A percentile compares a stretch with the other conserved stretches of the same genome.
These are phyloP conservation scores for Parapsyche elsis DNA, from an alignment of 1,140 invertebrate species.

Conservation along the genomic window DNA sequence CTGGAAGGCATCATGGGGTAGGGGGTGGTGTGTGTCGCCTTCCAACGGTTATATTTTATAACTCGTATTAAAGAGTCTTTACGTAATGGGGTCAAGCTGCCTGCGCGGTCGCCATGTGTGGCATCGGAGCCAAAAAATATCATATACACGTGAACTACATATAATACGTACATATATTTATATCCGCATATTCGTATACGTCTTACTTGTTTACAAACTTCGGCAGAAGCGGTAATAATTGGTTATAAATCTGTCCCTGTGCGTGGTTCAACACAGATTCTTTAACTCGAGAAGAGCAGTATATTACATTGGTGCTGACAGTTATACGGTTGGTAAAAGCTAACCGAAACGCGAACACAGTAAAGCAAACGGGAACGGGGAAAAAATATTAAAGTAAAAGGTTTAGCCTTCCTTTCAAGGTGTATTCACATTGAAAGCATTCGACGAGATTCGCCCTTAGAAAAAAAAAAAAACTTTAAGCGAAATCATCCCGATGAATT, in stretches of 20 bases:
- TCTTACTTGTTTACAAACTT: conserved; percentile 19
- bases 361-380: neutral
- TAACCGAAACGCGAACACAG: conserved; percentile 13
- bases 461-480: neutral
- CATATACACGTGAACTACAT: neutral
- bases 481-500: neutral
- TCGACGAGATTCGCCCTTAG: neutral
- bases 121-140: conserved; percentile 8
- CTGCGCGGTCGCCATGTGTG: neutral
- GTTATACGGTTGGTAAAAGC: conserved; percentile 28
- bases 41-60: conserved; percentile 30
- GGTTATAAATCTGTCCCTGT: conserved; percentile 17
- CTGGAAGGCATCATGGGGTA: neutral
- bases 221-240: conserved; percentile 13
- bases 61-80: conserved; percentile 33
- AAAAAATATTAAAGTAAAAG: neutral
- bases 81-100: conserved; percentile 19
- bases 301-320: conserved; percentile 14
- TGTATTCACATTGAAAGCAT: conserved; percentile 14
- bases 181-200: neutral
- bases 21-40: neutral
- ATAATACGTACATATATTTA: neutral
- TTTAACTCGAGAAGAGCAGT: conserved; percentile 22
- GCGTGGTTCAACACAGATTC: conserved; percentile 6
- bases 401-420: conserved; percentile 18